Evolutionary conservation across 1,140 invertebrate genomes (phyloP).

Genomic region (Ceratosolen fusciceps): DNA sequence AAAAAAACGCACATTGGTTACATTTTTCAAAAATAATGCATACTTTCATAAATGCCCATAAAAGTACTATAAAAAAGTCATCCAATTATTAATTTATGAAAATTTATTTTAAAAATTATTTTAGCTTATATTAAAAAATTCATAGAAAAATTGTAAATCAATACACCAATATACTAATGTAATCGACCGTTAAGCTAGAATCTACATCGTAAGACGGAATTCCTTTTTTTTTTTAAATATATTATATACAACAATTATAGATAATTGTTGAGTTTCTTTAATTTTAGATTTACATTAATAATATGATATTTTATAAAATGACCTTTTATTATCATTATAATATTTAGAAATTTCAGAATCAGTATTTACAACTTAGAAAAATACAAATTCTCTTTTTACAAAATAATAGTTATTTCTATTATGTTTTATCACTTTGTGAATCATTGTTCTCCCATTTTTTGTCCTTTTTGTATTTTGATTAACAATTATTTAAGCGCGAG

Average conservation of each 20-base stretch:
- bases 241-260: neutral
- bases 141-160: neutral
- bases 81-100: neutral
- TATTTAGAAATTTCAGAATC: constrained; percentile 12
- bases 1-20: neutral
- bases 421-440: constrained; percentile 7
- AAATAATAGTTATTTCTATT: constrained; percentile 21
- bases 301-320: neutral
- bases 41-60: constrained; percentile 1
- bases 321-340: neutral
- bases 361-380: constrained; percentile 25
- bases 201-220: no score
- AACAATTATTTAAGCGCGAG: neutral
- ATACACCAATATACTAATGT: neutral
- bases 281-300: neutral
- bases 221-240: neutral
- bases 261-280: neutral
- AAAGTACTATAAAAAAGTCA: constrained; percentile 10
- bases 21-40: neutral
- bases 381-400: constrained; percentile 28
- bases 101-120: neutral
- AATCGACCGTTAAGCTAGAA: neutral
- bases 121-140: neutral
- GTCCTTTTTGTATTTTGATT: constrained; percentile 25
- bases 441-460: constrained; percentile 5